Conservation (phyloP, 2,113 vertebrate genomes). For the Centrocercus urophasianus region DNA sequence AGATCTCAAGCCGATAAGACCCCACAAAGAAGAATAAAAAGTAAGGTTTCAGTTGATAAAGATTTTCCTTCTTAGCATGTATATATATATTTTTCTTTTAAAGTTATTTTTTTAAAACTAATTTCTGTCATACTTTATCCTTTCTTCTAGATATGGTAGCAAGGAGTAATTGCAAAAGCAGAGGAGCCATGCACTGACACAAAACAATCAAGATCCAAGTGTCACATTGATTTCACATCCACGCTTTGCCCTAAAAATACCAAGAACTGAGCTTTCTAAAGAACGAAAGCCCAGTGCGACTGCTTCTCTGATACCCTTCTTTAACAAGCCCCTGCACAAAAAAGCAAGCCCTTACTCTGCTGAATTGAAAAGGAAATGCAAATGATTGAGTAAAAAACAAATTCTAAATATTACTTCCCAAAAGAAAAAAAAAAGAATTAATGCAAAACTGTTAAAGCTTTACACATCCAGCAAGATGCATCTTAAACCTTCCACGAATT, state of each 20-base stretch:
- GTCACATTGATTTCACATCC: background rate
- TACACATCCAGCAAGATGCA: background rate
- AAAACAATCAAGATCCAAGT: background rate
- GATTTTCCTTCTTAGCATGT: background rate
- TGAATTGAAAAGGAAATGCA: background rate
- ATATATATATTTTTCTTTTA: too few relatives aligned
- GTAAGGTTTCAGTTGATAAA: background rate
- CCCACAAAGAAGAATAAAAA: background rate
- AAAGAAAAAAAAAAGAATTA: too few relatives aligned
- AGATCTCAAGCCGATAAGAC: background rate
- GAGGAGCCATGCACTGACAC: background rate
- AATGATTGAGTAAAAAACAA: background rate
- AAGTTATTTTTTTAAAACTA: background rate
- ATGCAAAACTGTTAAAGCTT: background rate
- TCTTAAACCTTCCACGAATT: background rate
- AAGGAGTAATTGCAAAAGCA: background rate
- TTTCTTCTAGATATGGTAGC: background rate
- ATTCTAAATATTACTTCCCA: background rate
- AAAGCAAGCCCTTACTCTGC: background rate
- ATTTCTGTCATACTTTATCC: background rate
- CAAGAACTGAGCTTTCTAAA: background rate
- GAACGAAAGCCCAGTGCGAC: fast-evolving
- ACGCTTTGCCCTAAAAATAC: background rate
- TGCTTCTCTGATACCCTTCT: background rate
- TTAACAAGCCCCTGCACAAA: fast-evolving